These are phyloP conservation scores for Patagioenas fasciata DNA, from an alignment of 2,113 vertebrate genomes.

Conservation along the genomic window DNA sequence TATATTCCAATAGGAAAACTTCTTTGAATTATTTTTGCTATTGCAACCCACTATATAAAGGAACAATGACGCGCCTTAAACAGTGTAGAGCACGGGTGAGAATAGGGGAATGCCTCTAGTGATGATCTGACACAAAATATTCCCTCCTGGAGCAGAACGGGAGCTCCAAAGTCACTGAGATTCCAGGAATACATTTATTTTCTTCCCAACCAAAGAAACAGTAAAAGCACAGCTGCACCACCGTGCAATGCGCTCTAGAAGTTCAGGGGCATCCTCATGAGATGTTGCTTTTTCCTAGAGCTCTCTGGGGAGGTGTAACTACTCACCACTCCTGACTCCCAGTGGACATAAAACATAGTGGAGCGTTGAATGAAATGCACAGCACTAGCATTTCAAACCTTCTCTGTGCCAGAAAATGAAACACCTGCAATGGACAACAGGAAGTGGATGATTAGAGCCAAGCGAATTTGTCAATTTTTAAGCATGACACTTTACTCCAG, in stretches of 20 bases:
- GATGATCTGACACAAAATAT: slow-evolving; percentile 15
- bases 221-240: slow-evolving; percentile 38
- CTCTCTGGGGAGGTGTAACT: slow-evolving; percentile 19
- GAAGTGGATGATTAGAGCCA: slow-evolving; percentile 8
- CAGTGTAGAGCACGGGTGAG: background rate
- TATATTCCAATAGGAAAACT: background rate
- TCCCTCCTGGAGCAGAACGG: background rate
- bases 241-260: background rate
- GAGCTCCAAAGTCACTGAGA: slow-evolving; percentile 29
- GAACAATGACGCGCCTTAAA: background rate
- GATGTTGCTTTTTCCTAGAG: background rate
- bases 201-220: background rate
- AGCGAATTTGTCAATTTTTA: slow-evolving; percentile 16
- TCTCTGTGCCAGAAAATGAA: slow-evolving; percentile 24
- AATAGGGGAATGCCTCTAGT: background rate
- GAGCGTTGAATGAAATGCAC: slow-evolving; percentile 8
- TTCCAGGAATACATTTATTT: slow-evolving; percentile 35
- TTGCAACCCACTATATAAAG: background rate
- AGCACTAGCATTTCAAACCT: background rate
- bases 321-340: slow-evolving; percentile 7
- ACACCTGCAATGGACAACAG: slow-evolving; percentile 50
- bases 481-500: background rate
- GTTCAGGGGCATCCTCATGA: slow-evolving; percentile 1
- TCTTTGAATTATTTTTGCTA: background rate
- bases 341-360: background rate